A percentile compares a stretch with the other conserved stretches of the same genome.
Conservation (phyloP, 1,140 invertebrate species). For the Solenopsis invicta region DNA sequence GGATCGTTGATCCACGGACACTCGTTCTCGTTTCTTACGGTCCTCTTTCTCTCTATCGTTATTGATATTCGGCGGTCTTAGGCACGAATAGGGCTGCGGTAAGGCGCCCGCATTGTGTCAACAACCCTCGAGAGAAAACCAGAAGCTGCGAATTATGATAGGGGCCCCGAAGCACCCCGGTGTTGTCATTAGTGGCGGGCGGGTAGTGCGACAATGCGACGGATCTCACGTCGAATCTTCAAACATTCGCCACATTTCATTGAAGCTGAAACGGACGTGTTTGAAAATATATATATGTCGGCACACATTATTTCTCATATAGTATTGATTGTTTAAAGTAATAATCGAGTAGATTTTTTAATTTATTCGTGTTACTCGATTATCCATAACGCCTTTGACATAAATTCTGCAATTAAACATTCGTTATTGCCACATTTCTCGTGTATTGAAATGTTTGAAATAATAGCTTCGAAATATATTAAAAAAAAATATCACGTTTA, state of each 20-base stretch:
- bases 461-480: not conserved
- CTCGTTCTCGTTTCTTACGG: conserved; percentile 62
- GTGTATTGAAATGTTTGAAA: not conserved
- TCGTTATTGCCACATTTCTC: not conserved
- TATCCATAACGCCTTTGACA: not conserved
- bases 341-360: not conserved
- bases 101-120: conserved; percentile 83
- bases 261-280: not conserved
- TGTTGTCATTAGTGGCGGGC: conserved; percentile 80
- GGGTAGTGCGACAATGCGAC: conserved; percentile 31
- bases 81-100: conserved; percentile 82
- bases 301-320: conserved; percentile 7
- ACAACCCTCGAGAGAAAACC: conserved; percentile 82
- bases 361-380: not conserved
- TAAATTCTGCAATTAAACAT: conserved; percentile 3
- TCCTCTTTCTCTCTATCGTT: conserved; percentile 74
- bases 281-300: not conserved
- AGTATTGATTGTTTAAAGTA: not conserved
- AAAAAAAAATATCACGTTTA: conserved; percentile 45
- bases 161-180: conserved; percentile 78
- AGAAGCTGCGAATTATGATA: conserved; percentile 84
- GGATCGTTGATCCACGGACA: conserved; percentile 62
- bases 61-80: conserved; percentile 80
- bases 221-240: conserved; percentile 72
- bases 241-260: conserved; percentile 62